Evolutionary conservation across 2,113 vertebrate species (phyloP), one percentile per base, ranked within the genome.

Genomic region (Serilophus lunatus): DNA sequence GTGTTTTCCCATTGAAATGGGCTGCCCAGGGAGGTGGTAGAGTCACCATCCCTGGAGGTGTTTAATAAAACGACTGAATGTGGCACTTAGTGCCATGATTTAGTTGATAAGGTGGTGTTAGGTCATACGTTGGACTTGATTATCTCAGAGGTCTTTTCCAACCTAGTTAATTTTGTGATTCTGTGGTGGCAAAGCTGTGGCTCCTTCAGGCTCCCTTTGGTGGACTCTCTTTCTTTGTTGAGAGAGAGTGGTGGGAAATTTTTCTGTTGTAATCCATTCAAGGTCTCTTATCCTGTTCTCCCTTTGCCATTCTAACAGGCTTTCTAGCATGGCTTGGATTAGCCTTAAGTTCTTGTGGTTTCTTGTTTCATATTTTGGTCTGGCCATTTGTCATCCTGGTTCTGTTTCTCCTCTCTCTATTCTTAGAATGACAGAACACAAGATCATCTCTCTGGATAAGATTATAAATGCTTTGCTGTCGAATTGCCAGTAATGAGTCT

Each of bases 351-450:
- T 94, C 64, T 90, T 82, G 86, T 0, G 42, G 95, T 96, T 96
- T 97, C 83, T 85, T 86, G 82, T 96, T 97, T 92, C 94, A 93
- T 64, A 80, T 87, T 94, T 95, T 18, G 7, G 57, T 44, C 86
- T 91, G 79, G 42, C 42, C 83, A 87, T 94, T 95, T 95, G 82
- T 96, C 88, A 92, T 91, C 63, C 74, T 64, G 77, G 54, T 90
- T 88, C 86, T 96, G 88, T 90, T 96, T 97, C 92, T 91, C 86
- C 63, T 95, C 90, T 91, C 70, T 86, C 82, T 83, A 56, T 61
- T 81, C 91, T 96, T 57, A 77, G 69, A 93, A 87, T 80, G 86
- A 97, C 80, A 95, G 90, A 95, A 93, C 28, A 82, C 86, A 96
- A 78, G 35, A 88, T 94, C 83, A 96, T 63, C 90, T 95, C 88